A percentile compares a stretch with the other conserved stretches of the same genome.
These are phyloP conservation scores for Hedychridium roseum DNA, from an alignment of 2,888 invertebrate genomes.

Conservation along the genomic window DNA sequence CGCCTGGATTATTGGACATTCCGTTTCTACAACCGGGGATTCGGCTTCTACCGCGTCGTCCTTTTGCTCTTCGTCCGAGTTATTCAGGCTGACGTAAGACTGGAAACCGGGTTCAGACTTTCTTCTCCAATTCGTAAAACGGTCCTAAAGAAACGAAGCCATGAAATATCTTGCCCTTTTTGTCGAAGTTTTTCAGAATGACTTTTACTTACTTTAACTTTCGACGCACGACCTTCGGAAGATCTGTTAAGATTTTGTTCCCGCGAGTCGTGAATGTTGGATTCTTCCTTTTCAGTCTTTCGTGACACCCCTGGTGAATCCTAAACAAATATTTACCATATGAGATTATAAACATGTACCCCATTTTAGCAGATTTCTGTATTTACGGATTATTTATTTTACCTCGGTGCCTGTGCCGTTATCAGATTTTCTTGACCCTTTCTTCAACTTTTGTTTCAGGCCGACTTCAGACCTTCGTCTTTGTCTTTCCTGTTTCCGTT, in stretches of 20 bases:
- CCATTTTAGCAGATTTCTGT: conserved; percentile 9
- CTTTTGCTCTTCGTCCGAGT: conserved; percentile 55
- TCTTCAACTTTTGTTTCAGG: conserved; percentile 69
- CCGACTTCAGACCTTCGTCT: conserved; percentile 73
- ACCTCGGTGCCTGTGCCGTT: conserved; percentile 50
- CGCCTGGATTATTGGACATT: conserved; percentile 61
- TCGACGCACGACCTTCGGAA: conserved; percentile 52
- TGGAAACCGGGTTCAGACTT: conserved; percentile 77
- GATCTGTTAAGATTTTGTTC: conserved; percentile 52
- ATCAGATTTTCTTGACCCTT: conserved; percentile 65
- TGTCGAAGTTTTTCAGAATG: no score
- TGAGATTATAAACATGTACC: background rate
- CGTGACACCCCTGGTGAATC: conserved; percentile 51
- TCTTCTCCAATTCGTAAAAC: conserved; percentile 74
- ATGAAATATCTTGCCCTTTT: conserved; percentile 60
- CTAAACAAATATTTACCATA: conserved; percentile 28
- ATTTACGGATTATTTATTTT: conserved; percentile 12
- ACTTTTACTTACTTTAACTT: conserved; percentile 49
- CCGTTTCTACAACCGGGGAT: conserved; percentile 22
- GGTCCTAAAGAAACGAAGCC: conserved; percentile 47
- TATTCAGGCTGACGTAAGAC: conserved; percentile 55
- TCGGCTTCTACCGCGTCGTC: conserved; percentile 26
- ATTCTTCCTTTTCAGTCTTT: conserved; percentile 48
- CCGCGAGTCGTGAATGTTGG: conserved; percentile 37
- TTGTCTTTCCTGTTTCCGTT: conserved; percentile 78